Base-by-base conservation (phyloP, 2,113 vertebrate species). In the Numida meleagris region DNA sequence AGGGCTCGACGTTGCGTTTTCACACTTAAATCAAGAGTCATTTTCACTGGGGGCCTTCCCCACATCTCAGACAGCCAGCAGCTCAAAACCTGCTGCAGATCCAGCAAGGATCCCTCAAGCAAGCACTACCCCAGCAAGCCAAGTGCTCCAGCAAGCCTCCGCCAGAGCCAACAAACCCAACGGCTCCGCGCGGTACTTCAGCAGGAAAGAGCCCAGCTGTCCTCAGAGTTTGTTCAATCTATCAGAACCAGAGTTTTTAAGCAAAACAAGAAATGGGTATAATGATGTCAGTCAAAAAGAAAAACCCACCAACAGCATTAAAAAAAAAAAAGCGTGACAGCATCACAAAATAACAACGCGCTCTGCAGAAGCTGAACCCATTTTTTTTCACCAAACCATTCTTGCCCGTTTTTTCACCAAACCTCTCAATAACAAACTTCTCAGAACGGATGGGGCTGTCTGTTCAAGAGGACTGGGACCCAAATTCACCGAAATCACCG, bases 31-130 rank as follows among this genome's bases (percentile, higher is more conserved):
- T 91, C 59, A 82, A 0, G 0, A 92, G 93, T 58, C 29, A 38
- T 67, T 74, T 94, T 92, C 85, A 48, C 42, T 62, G 38, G 59
- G 46, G 82, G 78, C 45, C 9, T 24, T 65, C 74, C 74, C 38
- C 74, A 89, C 4, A 9, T 67, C 67, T 89, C 0, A 0, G 66
- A 66, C 46, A 88, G 80, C 65, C 31, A 87, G 48, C 40, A 94
- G 88, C 68, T 53, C 62, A 66, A 80, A 92, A 82, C 55, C 48
- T 89, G 75, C 62, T 40, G 87, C 81, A 84, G 46, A 91, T 89
- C 76, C 18, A 95, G 45, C 65, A 88, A 0, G 0, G 45, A 74
- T 45, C 36, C 31, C 70, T 79, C 12, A n/a, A 67, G 81, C 6
- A 12, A 79, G 55, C 5, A 0, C 67, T 66, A 3, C 24, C 3